Conservation (phyloP, 2,888 invertebrate genomes). For the Brachylomia viminalis region DNA sequence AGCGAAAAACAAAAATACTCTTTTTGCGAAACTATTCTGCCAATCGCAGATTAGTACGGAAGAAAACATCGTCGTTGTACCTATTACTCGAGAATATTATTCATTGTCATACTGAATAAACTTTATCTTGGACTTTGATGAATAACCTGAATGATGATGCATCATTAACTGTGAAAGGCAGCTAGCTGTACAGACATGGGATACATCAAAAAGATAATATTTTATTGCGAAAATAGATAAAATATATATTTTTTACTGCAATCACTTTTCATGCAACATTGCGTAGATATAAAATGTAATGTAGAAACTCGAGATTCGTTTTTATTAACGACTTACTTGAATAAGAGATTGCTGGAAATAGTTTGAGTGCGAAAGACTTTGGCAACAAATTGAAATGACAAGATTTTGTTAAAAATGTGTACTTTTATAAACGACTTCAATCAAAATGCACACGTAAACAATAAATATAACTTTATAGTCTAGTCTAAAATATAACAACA, state of each 20-base stretch:
- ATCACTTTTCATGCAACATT: constrained; percentile 35
- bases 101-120: constrained; percentile 42
- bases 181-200: constrained; percentile 26
- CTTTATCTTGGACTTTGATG: constrained; percentile 39
- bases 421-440: not conserved
- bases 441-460: not conserved
- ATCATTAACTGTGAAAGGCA: constrained; percentile 51
- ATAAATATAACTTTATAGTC: too few species aligned
- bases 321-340: constrained; percentile 23
- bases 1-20: not conserved
- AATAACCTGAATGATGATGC: constrained; percentile 42
- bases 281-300: constrained; percentile 25
- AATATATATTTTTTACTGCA: constrained; percentile 14
- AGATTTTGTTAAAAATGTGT: not conserved
- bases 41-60: constrained; percentile 39
- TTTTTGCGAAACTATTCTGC: not conserved
- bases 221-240: constrained; percentile 33
- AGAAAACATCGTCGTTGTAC: constrained; percentile 17
- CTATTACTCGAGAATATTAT: constrained; percentile 42
- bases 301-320: constrained; percentile 8
- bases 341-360: constrained; percentile 14
- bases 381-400: constrained; percentile 15
- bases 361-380: not conserved
- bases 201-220: constrained; percentile 30
- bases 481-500: not conserved